These are phyloP conservation scores for Hypsibius dujardini DNA, from an alignment of 1,140 invertebrate genomes.

Conservation along the genomic window DNA sequence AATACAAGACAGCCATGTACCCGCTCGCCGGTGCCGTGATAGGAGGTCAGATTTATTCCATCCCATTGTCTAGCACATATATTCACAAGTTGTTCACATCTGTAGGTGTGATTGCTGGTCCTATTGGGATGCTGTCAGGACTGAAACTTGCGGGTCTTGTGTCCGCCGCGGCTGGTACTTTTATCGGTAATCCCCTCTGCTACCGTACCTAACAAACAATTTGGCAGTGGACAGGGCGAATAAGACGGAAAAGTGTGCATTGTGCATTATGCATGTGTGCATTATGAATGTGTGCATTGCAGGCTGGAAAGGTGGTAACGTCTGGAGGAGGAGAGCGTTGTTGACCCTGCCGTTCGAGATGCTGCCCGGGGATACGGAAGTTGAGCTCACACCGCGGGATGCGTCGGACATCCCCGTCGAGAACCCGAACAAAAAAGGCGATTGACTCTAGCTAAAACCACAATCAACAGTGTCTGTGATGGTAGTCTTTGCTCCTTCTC, in stretches of 20 bases:
- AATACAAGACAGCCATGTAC: conserved; percentile 45
- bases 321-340: conserved; percentile 9
- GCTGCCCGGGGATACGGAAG: background rate
- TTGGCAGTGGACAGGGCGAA: too few relatives aligned
- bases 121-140: conserved; percentile 48
- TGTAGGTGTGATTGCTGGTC: conserved; percentile 40
- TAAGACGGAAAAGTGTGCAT: too few relatives aligned
- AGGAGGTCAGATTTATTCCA: conserved; percentile 39
- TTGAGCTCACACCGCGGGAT: background rate
- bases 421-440: background rate
- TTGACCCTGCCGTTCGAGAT: background rate
- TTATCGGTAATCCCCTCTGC: conserved; percentile 12
- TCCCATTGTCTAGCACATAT: conserved; percentile 27
- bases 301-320: conserved; percentile 13
- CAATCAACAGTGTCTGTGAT: background rate
- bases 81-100: conserved; percentile 24
- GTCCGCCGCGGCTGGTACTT: conserved; percentile 43
- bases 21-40: conserved; percentile 50
- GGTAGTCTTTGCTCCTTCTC: too few relatives aligned
- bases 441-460: background rate
- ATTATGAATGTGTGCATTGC: too few relatives aligned
- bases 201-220: too few relatives aligned
- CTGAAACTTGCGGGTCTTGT: conserved; percentile 48
- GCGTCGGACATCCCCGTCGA: background rate
- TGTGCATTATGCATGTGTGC: too few relatives aligned